These are phyloP conservation scores for Pristionchus arcanus DNA, from an alignment of 2,888 invertebrate species.

Conservation along the genomic window DNA sequence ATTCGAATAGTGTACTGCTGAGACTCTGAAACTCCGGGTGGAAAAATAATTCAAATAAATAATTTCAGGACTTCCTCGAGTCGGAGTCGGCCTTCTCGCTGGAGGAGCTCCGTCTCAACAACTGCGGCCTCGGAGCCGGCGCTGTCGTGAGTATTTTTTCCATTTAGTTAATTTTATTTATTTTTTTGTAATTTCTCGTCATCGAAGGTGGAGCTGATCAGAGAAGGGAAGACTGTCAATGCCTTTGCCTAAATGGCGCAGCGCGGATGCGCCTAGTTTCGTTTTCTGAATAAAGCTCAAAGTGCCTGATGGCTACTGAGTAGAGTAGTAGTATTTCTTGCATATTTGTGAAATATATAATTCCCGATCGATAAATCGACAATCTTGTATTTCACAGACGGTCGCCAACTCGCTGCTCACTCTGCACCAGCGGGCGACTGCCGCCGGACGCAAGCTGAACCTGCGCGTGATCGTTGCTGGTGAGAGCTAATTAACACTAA, in stretches of 20 bases:
- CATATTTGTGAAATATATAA: background rate
- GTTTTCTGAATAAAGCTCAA: no score
- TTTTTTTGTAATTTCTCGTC: no score
- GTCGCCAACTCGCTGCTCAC: slow-evolving; percentile 33
- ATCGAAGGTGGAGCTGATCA: no score
- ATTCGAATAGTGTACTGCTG: background rate
- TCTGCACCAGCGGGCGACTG: background rate
- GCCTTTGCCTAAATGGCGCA: no score
- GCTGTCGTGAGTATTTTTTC: background rate
- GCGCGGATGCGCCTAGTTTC: no score
- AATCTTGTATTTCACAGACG: background rate
- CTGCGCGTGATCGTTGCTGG: slow-evolving; percentile 87
- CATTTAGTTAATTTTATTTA: background rate
- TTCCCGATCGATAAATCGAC: background rate
- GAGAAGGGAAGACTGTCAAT: no score
- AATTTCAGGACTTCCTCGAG: slow-evolving; percentile 87
- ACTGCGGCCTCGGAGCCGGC: background rate
- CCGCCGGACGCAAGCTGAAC: slow-evolving; percentile 82
- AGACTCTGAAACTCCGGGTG: background rate
- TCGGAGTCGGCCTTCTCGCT: slow-evolving; percentile 91
- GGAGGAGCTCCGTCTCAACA: slow-evolving; percentile 83
- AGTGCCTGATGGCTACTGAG: no score
- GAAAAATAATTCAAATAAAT: background rate
- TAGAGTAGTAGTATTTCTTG: no score
- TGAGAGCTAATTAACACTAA: no score